Percentiles rank a stretch among this genome's conserved stretches.
These are phyloP conservation scores for Girardinus metallicus DNA, from an alignment of 2,797 vertebrate species.

Conservation along the genomic window DNA sequence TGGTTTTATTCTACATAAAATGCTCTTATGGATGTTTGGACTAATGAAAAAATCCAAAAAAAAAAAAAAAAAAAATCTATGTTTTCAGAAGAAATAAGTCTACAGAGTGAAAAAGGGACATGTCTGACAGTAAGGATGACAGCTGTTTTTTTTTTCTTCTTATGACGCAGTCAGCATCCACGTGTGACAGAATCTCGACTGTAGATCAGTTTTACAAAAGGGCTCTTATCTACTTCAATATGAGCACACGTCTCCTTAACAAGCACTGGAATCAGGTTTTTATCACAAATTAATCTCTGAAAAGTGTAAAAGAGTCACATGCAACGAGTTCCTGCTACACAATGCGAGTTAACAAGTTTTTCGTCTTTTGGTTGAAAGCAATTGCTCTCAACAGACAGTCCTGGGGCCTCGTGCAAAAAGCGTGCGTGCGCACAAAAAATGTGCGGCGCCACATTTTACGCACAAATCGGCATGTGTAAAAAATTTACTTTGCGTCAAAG, in stretches of 20 bases:
- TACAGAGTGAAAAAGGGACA: background rate
- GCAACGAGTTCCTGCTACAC: background rate
- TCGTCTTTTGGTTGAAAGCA: background rate
- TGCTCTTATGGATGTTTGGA: background rate
- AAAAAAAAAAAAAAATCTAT: background rate
- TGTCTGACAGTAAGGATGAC: background rate
- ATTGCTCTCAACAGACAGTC: background rate
- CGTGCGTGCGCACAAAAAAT: too few relatives aligned
- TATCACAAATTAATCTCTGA: background rate
- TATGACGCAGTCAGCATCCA: slow-evolving; percentile 25
- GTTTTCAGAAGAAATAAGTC: background rate
- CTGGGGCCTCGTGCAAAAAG: too few relatives aligned
- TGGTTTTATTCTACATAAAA: background rate
- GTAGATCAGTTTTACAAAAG: slow-evolving; percentile 53
- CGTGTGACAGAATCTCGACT: slow-evolving; percentile 49
- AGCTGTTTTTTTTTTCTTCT: background rate
- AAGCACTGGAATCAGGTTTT: background rate
- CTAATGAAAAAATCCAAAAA: too few relatives aligned
- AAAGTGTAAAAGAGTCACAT: background rate
- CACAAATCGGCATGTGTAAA: too few relatives aligned
- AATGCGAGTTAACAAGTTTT: background rate
- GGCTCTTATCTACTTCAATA: slow-evolving; percentile 26
- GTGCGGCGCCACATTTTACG: too few relatives aligned
- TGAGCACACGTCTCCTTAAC: background rate
- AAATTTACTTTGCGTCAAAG: too few relatives aligned